Evolutionary conservation across 2,113 vertebrate species (phyloP).

Genomic region (Erythrocercus mccallii): DNA sequence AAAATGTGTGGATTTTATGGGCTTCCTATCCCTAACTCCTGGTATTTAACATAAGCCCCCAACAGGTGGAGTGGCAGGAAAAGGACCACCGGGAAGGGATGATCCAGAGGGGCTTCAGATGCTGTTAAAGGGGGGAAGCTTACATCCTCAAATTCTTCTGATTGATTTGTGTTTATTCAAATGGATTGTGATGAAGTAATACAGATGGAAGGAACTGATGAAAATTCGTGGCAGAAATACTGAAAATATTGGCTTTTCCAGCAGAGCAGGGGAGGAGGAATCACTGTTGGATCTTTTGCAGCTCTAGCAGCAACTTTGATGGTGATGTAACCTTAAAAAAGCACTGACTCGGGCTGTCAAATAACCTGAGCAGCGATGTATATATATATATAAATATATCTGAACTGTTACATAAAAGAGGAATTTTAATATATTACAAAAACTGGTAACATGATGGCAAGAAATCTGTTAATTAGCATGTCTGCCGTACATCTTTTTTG

Average conservation of each 20-base stretch:
- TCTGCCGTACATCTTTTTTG: neutral
- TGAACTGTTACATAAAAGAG: conserved; percentile 1
- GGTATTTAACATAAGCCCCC: neutral
- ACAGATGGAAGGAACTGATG: neutral
- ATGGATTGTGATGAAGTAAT: neutral
- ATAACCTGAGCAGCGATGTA: neutral
- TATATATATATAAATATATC: neutral
- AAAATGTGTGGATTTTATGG: neutral
- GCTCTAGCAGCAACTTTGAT: neutral
- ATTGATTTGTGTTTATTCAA: neutral
- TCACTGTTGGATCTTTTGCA: neutral
- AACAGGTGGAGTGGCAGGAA: neutral
- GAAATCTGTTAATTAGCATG: conserved; percentile 33
- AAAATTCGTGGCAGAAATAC: neutral
- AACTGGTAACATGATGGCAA: neutral
- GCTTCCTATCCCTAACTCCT: neutral
- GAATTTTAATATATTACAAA: neutral
- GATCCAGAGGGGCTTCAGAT: neutral
- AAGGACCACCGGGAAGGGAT: neutral
- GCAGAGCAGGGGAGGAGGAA: neutral
- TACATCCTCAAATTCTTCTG: neutral
- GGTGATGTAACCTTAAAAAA: neutral
- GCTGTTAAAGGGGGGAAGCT: neutral
- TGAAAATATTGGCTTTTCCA: neutral
- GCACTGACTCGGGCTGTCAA: neutral